Conservation (phyloP, 1,140 invertebrate species). For the Trichomalopsis sarcophagae region DNA sequence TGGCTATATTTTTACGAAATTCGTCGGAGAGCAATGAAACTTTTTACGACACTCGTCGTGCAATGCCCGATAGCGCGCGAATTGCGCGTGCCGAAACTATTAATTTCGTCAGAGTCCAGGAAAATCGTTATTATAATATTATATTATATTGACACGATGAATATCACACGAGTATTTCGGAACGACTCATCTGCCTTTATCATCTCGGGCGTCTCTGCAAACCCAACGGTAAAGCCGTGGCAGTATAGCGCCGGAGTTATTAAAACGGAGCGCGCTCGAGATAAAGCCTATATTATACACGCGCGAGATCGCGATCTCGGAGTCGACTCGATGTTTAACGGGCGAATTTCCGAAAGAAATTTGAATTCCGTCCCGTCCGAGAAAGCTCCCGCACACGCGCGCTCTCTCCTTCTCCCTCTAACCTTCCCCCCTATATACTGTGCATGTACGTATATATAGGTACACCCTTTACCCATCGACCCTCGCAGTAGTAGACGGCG, state of each 20-base stretch:
- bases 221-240: too few species aligned
- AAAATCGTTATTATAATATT: neutral
- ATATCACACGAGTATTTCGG: neutral
- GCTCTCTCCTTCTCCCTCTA: neutral
- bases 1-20: neutral
- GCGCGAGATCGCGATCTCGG: too few species aligned
- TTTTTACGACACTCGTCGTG: neutral
- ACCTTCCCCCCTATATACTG: neutral
- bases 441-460: neutral
- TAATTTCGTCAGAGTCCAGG: neutral
- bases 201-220: too few species aligned
- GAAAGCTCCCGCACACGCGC: neutral
- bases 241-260: too few species aligned
- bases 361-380: neutral
- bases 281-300: too few species aligned
- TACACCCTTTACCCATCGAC: slow-evolving; percentile 41
- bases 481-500: slow-evolving; percentile 33
- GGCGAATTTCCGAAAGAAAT: neutral
- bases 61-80: neutral
- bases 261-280: too few species aligned
- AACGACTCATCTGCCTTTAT: neutral
- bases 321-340: too few species aligned
- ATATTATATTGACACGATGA: too few species aligned
- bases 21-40: neutral
- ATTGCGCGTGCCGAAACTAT: neutral